phyloP scores from a whole-genome alignment of 1,140 invertebrate species.

The Cylas formicarius region DNA sequence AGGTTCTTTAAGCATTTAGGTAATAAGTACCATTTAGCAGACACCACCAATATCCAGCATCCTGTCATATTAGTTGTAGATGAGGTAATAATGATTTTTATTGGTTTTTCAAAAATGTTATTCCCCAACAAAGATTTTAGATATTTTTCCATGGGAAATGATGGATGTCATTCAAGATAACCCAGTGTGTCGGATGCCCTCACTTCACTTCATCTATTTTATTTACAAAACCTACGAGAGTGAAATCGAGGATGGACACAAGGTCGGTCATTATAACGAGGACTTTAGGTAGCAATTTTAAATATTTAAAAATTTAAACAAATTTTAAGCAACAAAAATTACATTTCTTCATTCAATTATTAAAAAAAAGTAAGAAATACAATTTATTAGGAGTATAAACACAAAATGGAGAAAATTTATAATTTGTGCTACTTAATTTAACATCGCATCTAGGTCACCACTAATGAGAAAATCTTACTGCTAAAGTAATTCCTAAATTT shows the following conservation, averaged over 20 bases:
- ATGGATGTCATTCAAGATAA: constrained; percentile 54
- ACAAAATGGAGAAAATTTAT: no score
- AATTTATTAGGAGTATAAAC: no score
- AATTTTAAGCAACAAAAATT: no score
- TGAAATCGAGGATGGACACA: constrained; percentile 51
- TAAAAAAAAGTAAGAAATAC: no score
- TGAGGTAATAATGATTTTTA: constrained; percentile 46
- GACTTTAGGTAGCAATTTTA: no score
- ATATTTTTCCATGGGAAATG: constrained; percentile 69
- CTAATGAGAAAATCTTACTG: no score
- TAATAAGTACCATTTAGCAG: constrained; percentile 8
- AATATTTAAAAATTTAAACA: no score
- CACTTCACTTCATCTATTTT: constrained; percentile 59
- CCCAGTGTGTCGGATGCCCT: constrained; percentile 65
- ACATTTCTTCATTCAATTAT: no score
- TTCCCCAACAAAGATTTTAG: constrained; percentile 45
- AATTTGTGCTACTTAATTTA: no score
- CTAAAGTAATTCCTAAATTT: no score
- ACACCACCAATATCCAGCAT: constrained; percentile 32
- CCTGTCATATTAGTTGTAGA: constrained; percentile 58
- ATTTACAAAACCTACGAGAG: constrained; percentile 56
- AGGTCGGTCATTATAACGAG: constrained; percentile 33
- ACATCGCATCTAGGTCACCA: no score
- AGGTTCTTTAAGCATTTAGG: constrained; percentile 14
- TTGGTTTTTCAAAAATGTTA: constrained; percentile 10